phyloP scores from a whole-genome alignment of 2,113 vertebrate species.

The Chamaetylas fuelleborni region DNA sequence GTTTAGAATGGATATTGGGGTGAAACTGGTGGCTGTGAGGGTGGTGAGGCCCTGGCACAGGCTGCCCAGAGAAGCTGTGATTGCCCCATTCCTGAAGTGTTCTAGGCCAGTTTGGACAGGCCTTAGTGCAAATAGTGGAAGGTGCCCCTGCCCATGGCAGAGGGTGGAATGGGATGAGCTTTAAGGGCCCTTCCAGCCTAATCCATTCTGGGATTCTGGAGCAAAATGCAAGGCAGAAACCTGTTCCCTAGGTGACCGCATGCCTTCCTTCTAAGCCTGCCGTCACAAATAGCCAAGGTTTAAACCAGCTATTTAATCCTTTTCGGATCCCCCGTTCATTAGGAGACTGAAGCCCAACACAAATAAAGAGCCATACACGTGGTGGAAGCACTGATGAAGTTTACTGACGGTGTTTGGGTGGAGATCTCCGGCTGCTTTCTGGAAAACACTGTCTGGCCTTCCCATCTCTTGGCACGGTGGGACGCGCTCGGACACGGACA shows the following conservation, averaged over 20 bases:
- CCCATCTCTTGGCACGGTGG: neutral
- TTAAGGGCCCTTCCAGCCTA: neutral
- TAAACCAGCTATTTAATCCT: neutral
- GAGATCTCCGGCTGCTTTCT: neutral
- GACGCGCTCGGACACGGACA: fast-evolving
- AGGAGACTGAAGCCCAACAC: neutral
- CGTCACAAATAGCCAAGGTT: neutral
- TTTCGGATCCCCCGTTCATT: neutral
- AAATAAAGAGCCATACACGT: fast-evolving
- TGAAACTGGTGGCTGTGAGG: fast-evolving
- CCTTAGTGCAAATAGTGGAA: neutral
- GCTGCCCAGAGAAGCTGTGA: neutral
- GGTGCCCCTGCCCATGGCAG: too few relatives aligned
- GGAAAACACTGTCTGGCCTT: neutral
- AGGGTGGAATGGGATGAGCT: neutral
- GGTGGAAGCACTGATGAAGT: neutral
- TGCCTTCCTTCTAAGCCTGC: neutral
- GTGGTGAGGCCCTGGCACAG: neutral
- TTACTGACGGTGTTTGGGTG: neutral
- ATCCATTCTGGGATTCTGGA: neutral
- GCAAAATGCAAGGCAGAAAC: neutral
- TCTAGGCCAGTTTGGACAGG: neutral
- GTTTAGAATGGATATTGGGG: neutral
- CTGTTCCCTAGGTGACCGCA: neutral
- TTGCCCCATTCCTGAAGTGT: neutral